Evolutionary conservation across 2,888 invertebrate species (phyloP).

Genomic region (Lasioglossum lativentre): DNA sequence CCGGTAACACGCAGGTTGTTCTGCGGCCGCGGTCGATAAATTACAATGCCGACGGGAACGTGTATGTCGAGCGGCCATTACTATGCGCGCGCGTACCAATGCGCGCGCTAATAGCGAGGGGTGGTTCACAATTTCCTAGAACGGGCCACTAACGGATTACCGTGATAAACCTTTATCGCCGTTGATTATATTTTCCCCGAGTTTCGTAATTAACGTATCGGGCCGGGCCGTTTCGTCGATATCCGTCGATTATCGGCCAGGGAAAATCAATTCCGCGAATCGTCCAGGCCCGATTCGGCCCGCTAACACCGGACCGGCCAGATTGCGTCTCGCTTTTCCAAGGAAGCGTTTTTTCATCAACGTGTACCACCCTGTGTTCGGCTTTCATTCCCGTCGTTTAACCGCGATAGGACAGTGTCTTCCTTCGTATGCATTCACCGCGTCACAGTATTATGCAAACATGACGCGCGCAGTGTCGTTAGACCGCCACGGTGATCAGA

Average conservation of each 20-base stretch:
- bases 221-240: conserved; percentile 12
- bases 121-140: conserved; percentile 12
- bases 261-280: neutral
- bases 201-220: conserved; percentile 1
- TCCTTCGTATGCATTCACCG: conserved; percentile 7
- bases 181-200: conserved; percentile 25
- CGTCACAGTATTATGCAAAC: conserved; percentile 45
- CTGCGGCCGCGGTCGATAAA: conserved; percentile 42
- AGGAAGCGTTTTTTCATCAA: neutral
- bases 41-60: conserved; percentile 33
- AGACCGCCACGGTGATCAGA: conserved; percentile 11
- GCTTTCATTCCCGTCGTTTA: neutral
- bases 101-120: conserved; percentile 19
- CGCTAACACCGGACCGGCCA: neutral
- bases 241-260: conserved; percentile 8
- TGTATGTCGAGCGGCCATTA: conserved; percentile 17
- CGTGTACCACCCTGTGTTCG: neutral
- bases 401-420: neutral
- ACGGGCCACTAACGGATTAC: conserved; percentile 17
- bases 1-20: conserved; percentile 29
- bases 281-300: neutral
- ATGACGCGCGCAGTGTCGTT: conserved; percentile 14
- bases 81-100: conserved; percentile 15
- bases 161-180: conserved; percentile 26
- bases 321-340: conserved; percentile 4